Base-by-base conservation (phyloP, 2,888 invertebrate genomes). In the Lycaena phlaeas region DNA sequence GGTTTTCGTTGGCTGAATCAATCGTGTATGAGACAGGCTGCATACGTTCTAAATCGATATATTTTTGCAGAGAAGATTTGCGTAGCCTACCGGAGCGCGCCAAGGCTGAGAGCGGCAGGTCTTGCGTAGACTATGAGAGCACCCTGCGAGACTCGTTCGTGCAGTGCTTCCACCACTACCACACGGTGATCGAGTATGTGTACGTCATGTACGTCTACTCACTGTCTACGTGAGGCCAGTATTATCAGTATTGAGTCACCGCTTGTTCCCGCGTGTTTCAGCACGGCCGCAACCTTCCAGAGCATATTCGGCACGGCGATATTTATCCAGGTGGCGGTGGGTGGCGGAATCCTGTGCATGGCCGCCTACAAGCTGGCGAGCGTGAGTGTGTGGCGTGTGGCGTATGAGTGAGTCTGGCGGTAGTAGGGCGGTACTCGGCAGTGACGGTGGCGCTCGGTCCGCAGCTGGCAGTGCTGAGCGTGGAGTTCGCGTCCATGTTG, bases 401-500 rank as follows among this genome's bases (percentile, higher is more conserved):
- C 27, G 3, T n/a, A n/a, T n/a, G n/a, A n/a, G 27, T 27, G 27
- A 7, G 7, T 14, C 2, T 28, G 12, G 12, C 4, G 5, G 6
- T 12, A 6, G 6, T n/a, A n/a, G n/a, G n/a, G n/a, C n/a, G n/a
- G n/a, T n/a, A n/a, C n/a, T n/a, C n/a, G n/a, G n/a, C n/a, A 6
- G 2, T 12, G 4, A 12, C 2, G 28, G 12, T 12, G 12, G 28
- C 28, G 14, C 14, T n/a, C 14, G 10, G 9, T 12, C 14, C 14
- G n/a, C 30, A 79, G 78, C 41, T 79, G 48, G 60, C 49, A 42
- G 54, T 71, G 36, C 42, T 68, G 34, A 81, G 74, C 53, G 53
- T 82, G 29, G 81, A 85, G 58, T 85, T 87, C 43, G 68, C 79
- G 1, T 86, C 87, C 6, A 84, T 86, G 75, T 59, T 70, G 1